A percentile compares a stretch with the other conserved stretches of the same genome.
Conservation (phyloP, 2,888 invertebrate species). For the Cosmia trapezina region DNA sequence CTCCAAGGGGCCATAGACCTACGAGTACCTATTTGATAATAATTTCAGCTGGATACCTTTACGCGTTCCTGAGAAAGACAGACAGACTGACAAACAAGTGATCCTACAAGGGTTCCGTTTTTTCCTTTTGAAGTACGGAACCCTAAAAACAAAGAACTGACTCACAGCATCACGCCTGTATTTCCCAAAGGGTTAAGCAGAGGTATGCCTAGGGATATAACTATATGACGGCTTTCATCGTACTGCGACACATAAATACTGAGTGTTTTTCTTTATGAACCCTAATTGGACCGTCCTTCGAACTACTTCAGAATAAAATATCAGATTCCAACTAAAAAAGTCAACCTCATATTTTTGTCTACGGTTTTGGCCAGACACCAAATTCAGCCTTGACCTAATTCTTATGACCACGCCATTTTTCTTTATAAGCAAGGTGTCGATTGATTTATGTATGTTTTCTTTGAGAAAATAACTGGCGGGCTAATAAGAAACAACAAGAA, state of each 20-base stretch:
- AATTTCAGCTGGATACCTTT: no score
- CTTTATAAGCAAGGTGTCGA: conserved; percentile 6
- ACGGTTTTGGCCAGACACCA: background rate
- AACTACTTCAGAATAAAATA: background rate
- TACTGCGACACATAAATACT: background rate
- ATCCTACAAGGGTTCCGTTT: no score
- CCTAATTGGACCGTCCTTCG: background rate
- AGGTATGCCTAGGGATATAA: no score
- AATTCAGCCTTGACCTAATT: conserved; percentile 34
- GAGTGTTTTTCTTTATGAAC: background rate
- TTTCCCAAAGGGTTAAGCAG: no score
- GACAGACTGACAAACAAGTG: no score
- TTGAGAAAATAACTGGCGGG: background rate
- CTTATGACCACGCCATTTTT: conserved; percentile 8
- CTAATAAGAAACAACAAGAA: background rate
- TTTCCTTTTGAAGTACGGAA: no score
- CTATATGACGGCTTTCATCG: no score
- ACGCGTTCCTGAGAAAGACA: no score
- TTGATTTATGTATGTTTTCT: conserved; percentile 22
- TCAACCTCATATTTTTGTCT: background rate
- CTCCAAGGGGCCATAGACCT: no score
- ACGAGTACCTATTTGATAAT: no score
- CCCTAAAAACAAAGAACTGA: no score
- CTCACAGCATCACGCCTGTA: no score
- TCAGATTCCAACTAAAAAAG: background rate